Evolutionary conservation across 2,113 vertebrate genomes (phyloP).

Genomic region (Potamarius usumacintae): DNA sequence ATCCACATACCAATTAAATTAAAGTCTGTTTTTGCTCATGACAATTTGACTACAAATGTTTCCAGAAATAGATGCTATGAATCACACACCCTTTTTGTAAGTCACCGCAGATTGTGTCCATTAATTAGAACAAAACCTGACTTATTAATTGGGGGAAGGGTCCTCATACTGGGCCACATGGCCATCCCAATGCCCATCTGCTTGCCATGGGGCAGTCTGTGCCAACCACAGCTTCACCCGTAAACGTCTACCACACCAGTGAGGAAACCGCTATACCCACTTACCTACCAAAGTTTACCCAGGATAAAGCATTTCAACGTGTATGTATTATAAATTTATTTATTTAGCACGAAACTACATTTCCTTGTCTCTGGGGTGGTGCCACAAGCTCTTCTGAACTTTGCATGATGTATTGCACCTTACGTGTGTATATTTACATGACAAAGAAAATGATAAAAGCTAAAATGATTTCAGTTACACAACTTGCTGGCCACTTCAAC

Average conservation of each 20-base stretch:
- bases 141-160: slow-evolving; percentile 62
- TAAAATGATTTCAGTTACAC: too few species aligned
- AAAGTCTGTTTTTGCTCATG: neutral
- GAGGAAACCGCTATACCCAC: slow-evolving; percentile 17
- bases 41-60: neutral
- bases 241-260: slow-evolving; percentile 54
- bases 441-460: too few species aligned
- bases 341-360: neutral
- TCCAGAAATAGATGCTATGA: neutral
- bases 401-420: too few species aligned
- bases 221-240: slow-evolving; percentile 61
- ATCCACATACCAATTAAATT: neutral
- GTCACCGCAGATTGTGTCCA: slow-evolving; percentile 44
- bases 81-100: neutral
- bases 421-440: neutral
- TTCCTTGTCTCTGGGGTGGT: neutral
- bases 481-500: too few species aligned
- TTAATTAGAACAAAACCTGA: slow-evolving; percentile 57
- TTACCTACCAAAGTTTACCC: slow-evolving; percentile 31
- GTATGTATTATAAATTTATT: neutral
- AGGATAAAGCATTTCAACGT: neutral
- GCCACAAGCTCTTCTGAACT: neutral
- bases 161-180: slow-evolving; percentile 69
- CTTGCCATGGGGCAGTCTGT: slow-evolving; percentile 69
- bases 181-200: slow-evolving; percentile 75